These are phyloP conservation scores for Grapholita molesta DNA, from an alignment of 1,140 invertebrate species.

Conservation along the genomic window DNA sequence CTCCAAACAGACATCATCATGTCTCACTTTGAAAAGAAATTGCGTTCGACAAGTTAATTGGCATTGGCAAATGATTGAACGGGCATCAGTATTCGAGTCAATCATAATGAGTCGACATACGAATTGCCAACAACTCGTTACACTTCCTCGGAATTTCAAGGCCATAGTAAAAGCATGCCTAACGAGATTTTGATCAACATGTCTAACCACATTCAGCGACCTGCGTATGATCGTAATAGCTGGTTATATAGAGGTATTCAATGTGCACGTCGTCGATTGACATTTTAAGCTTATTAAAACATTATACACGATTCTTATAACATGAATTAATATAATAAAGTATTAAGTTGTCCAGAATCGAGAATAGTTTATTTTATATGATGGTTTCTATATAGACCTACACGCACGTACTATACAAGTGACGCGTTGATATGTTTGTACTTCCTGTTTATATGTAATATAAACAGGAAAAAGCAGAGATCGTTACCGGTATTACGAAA, in stretches of 20 bases:
- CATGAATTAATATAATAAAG: too few species aligned
- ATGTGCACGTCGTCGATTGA: background rate
- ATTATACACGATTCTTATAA: too few species aligned
- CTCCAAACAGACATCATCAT: background rate
- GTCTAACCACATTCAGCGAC: constrained; percentile 13
- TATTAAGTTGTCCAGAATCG: too few species aligned
- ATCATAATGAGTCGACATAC: background rate
- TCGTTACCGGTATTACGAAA: too few species aligned
- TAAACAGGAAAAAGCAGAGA: too few species aligned
- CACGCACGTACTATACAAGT: too few species aligned
- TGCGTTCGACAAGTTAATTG: constrained; percentile 4
- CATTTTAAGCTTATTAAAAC: background rate
- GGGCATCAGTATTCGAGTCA: background rate
- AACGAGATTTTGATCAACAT: constrained; percentile 6
- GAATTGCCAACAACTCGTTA: background rate
- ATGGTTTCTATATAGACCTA: too few species aligned
- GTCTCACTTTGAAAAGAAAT: constrained; percentile 2
- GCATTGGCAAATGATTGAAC: background rate
- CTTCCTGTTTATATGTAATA: too few species aligned
- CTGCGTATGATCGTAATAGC: background rate
- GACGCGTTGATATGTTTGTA: too few species aligned
- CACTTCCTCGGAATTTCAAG: constrained; percentile 10
- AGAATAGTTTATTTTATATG: too few species aligned
- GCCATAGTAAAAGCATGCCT: constrained; percentile 8
- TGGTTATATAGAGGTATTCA: background rate